A percentile compares a stretch with the other conserved stretches of the same genome.
Conservation (phyloP, 2,113 vertebrate genomes). For the Actenoides lindsayi region DNA sequence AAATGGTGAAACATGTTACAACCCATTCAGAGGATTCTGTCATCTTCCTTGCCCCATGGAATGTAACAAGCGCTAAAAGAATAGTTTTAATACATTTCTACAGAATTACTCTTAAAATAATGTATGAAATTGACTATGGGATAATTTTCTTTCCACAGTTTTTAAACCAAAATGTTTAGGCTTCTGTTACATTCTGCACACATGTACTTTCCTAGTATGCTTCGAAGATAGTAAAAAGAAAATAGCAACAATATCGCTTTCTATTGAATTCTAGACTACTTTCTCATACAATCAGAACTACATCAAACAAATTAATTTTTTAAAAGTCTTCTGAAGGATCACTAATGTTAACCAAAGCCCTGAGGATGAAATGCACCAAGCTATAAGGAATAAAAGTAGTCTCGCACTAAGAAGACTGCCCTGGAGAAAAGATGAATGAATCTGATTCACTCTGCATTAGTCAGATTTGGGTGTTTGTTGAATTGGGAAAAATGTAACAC, state of each 20-base stretch:
- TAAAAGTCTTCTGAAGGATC: conserved; percentile 40
- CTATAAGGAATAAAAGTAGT: conserved; percentile 19
- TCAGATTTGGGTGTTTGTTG: conserved; percentile 19
- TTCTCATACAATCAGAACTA: neutral
- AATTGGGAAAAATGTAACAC: conserved; percentile 14
- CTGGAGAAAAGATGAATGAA: conserved; percentile 21
- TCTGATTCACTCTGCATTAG: conserved; percentile 58
- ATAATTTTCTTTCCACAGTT: neutral
- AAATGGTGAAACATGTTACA: neutral
- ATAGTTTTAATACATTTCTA: neutral
- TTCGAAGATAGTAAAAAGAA: neutral
- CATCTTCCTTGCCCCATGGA: accelerated
- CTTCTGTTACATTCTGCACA: neutral
- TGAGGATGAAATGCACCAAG: neutral
- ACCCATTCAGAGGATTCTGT: neutral
- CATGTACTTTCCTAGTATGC: neutral
- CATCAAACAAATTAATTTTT: conserved; percentile 11
- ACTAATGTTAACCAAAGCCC: conserved; percentile 14
- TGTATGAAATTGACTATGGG: neutral
- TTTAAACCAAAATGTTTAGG: neutral
- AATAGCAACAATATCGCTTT: neutral
- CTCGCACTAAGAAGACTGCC: neutral
- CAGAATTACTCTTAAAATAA: neutral
- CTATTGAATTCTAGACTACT: neutral
- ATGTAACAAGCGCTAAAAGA: neutral